Evolutionary conservation across 2,113 vertebrate genomes (phyloP).

Genomic region (Acanthisitta chloris): DNA sequence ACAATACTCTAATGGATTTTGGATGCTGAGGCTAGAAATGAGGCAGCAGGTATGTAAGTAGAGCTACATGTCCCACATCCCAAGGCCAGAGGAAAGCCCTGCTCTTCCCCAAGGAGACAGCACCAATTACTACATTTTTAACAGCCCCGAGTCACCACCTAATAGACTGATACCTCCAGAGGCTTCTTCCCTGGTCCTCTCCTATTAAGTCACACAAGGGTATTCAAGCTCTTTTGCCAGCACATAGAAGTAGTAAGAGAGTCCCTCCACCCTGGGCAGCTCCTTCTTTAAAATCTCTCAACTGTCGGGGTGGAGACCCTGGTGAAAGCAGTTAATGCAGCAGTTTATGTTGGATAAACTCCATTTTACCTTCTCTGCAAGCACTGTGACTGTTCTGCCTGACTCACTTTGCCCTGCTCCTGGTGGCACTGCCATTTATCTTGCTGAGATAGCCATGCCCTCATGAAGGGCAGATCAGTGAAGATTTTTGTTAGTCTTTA

Average conservation of each 20-base stretch:
- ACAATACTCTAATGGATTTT: not conserved
- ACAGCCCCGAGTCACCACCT: not conserved
- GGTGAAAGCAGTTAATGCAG: not conserved
- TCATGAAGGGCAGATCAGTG: not conserved
- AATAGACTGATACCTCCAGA: not conserved
- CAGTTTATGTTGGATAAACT: not conserved
- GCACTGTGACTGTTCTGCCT: not conserved
- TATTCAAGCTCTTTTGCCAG: not conserved
- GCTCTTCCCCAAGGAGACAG: not conserved
- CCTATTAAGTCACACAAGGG: not conserved
- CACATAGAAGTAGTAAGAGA: not conserved
- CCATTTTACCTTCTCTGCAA: not conserved
- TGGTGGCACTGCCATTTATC: not conserved
- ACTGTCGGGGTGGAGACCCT: fast-evolving
- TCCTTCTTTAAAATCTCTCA: not conserved
- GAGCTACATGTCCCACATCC: not conserved
- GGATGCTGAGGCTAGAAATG: not conserved
- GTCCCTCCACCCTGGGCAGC: not conserved
- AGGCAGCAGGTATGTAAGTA: not conserved
- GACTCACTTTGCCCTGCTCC: not conserved
- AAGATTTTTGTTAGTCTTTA: not conserved
- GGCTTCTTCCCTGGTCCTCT: not conserved
- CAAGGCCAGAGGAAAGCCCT: not conserved
- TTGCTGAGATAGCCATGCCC: not conserved
- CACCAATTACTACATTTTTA: not conserved